Evolutionary conservation across 2,888 invertebrate genomes (phyloP), one percentile per base, ranked within the genome.

Genomic region (Xestia sexstrigata): DNA sequence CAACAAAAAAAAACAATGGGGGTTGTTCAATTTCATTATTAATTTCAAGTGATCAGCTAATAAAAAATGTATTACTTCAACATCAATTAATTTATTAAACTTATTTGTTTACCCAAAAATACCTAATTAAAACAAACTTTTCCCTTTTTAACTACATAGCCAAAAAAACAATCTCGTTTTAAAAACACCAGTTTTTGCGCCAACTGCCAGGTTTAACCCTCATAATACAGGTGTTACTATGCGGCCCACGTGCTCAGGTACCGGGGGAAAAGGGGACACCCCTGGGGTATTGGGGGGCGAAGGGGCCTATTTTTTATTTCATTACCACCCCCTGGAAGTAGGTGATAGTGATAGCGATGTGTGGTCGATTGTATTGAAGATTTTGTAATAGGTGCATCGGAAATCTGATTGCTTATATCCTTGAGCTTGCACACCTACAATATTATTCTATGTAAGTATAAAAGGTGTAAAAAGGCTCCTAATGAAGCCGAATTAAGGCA

Each of bases 301-400:
- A 66, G 63, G 73, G 83, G 86, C 76, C 87, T 85, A 87, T 87
- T 91, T 92, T 91, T 91, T 91, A 91, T 91, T 89, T 90, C 89
- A 89, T 89, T 90, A 88, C 91, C 89, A 86, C 91, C 91, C 90
- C 45, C 52, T 58, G 58, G 85, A 88, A 91, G 90, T 88, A 88
- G 88, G 89, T 88, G 90, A 89, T 90, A 89, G 89, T 90, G 84
- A n/a, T 73, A 60, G 60, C 47, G 74, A 74, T 60, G 66, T 69
- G 58, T 66, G 60, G 62, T 74, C 70, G 69, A 66, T 81, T 72
- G 66, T 80, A 66, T 70, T 79, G 65, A 62, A 69, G 65, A 42
- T 60, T 3, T 70, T 82, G 35, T 35, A 35, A 35, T 35, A 35
- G 35, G 35, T 35, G 35, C n/a, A n/a, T n/a, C n/a, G n/a, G n/a